phyloP scores from a whole-genome alignment of 2,113 vertebrate species.

The Notothenia rossii region DNA sequence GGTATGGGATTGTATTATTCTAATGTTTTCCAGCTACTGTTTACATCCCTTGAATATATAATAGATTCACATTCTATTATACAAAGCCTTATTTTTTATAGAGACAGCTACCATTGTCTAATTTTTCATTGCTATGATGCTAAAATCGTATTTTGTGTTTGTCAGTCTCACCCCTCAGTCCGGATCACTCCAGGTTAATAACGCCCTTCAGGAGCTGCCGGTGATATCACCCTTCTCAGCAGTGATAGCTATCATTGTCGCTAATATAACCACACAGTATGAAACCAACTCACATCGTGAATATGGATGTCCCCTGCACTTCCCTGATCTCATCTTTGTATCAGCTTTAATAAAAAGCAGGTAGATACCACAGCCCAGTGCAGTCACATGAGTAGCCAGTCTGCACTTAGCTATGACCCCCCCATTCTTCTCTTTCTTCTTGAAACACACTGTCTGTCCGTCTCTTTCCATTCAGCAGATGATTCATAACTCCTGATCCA shows the following conservation, averaged over 20 bases:
- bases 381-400: slow-evolving; percentile 51
- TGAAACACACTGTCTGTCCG: slow-evolving; percentile 21
- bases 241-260: slow-evolving; percentile 67
- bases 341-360: slow-evolving; percentile 55
- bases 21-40: not conserved
- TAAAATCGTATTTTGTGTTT: slow-evolving; percentile 10
- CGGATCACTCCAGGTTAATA: slow-evolving; percentile 58
- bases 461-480: slow-evolving; percentile 28
- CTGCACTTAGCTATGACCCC: slow-evolving; percentile 51
- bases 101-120: not conserved
- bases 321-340: slow-evolving; percentile 55
- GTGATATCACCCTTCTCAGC: slow-evolving; percentile 54
- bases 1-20: not conserved
- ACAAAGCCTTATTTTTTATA: not conserved
- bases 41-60: not conserved
- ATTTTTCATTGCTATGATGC: slow-evolving; percentile 2
- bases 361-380: slow-evolving; percentile 33
- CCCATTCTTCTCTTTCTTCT: slow-evolving; percentile 13
- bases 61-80: not conserved
- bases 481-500: slow-evolving; percentile 63
- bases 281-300: not conserved
- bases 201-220: slow-evolving; percentile 32
- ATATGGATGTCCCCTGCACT: slow-evolving; percentile 20
- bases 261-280: slow-evolving; percentile 46
- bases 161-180: slow-evolving; percentile 32